Conservation (phyloP, 2,888 invertebrate genomes). For the Aphelenchoides bicaudatus region DNA sequence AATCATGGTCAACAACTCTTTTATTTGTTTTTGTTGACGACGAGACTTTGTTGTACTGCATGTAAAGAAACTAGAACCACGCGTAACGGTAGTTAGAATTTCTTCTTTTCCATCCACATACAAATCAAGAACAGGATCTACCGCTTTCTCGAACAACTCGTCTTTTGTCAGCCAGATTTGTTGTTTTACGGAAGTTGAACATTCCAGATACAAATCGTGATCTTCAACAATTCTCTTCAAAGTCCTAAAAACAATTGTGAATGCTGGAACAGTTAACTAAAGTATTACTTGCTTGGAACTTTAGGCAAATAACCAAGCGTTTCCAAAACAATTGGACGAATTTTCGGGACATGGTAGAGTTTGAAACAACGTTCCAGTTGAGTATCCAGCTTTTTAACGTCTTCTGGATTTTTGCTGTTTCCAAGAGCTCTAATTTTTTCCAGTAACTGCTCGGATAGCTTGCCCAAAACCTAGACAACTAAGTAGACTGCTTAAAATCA, state of each 20-base stretch:
- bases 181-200: conserved; percentile 90
- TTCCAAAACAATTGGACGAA: conserved; percentile 86
- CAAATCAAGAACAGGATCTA: conserved; percentile 85
- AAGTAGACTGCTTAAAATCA: conserved; percentile 60
- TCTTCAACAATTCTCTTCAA: conserved; percentile 67
- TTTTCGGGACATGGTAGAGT: conserved; percentile 77
- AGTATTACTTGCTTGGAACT: conserved; percentile 70
- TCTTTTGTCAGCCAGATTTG: conserved; percentile 98
- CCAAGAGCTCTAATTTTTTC: conserved; percentile 31
- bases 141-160: conserved; percentile 91
- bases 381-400: conserved; percentile 33
- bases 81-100: conserved; percentile 65
- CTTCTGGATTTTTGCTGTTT: conserved; percentile 20
- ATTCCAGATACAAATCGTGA: conserved; percentile 83
- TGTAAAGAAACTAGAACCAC: conserved; percentile 34
- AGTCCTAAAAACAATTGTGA: conserved; percentile 25
- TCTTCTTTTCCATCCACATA: conserved; percentile 87
- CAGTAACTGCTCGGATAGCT: conserved; percentile 27
- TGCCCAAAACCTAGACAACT: conserved; percentile 41
- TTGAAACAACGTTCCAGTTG: conserved; percentile 86
- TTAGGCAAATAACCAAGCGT: conserved; percentile 85
- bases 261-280: neutral
- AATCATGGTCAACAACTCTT: conserved; percentile 65
- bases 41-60: conserved; percentile 66
- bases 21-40: conserved; percentile 81